These are phyloP conservation scores for Sarcophaga subvicina DNA, from an alignment of 2,888 invertebrate genomes.

Conservation along the genomic window DNA sequence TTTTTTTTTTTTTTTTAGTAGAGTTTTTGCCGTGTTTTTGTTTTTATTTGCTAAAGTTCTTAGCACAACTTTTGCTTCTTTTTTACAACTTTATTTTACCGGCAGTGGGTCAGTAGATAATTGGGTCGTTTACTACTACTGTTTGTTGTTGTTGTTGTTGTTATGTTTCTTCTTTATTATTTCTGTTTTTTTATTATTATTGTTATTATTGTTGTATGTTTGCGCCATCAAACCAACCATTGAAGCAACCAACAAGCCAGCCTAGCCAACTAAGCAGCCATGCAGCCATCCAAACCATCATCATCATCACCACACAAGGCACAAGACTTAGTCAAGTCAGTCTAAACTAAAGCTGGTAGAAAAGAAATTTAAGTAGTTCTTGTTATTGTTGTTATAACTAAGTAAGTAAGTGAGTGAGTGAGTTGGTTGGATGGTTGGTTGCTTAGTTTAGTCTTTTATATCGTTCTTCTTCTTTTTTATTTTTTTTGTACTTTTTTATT, in stretches of 20 bases:
- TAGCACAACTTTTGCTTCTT: constrained; percentile 55
- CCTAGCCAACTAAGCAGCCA: constrained; percentile 3
- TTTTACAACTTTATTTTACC: constrained; percentile 60
- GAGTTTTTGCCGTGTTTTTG: neutral
- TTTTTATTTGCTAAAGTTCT: constrained; percentile 42
- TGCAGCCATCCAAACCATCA: constrained; percentile 26
- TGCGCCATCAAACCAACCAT: constrained; percentile 51
- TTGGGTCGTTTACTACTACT: constrained; percentile 78
- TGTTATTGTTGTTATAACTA: constrained; percentile 20
- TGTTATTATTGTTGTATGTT: constrained; percentile 53
- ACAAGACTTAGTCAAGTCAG: constrained; percentile 35
- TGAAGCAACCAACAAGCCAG: constrained; percentile 22
- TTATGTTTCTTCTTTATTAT: constrained; percentile 14
- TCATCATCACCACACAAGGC: constrained; percentile 48
- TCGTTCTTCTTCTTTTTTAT: constrained; percentile 3
- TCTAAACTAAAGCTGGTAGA: constrained; percentile 33
- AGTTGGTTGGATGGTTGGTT: constrained; percentile 5
- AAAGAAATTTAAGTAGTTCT: constrained; percentile 49
- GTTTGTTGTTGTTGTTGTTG: constrained; percentile 50
- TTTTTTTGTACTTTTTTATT: neutral
- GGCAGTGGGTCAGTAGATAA: constrained; percentile 81
- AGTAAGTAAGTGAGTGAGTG: neutral
- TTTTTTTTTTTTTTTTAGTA: neutral
- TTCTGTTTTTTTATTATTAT: constrained; percentile 47
- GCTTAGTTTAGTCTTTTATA: constrained; percentile 19